Evolutionary conservation across 2,797 vertebrate species (phyloP).

Genomic region (Urophycis tenuis): DNA sequence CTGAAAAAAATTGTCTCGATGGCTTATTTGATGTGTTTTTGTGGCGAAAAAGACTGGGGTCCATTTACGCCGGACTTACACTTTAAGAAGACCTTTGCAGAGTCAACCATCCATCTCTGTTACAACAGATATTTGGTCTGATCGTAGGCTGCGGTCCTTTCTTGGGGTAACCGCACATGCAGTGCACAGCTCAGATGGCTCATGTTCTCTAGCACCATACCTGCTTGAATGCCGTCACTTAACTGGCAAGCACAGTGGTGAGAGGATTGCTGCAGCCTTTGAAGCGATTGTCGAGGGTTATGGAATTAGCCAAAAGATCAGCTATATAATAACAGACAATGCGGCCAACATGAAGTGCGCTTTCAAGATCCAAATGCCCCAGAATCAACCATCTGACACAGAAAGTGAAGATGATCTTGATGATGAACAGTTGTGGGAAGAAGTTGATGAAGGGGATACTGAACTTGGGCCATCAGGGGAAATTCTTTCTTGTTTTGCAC

Average conservation of each 20-base stretch:
- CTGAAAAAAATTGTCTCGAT: too few species aligned
- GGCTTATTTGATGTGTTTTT: too few species aligned
- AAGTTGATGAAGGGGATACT: conserved; percentile 11
- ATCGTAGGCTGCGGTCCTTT: too few species aligned
- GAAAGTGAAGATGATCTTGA: conserved; percentile 13
- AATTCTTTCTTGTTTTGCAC: conserved; percentile 29
- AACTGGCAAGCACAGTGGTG: conserved; percentile 15
- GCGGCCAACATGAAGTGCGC: conserved; percentile 31
- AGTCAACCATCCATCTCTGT: too few species aligned
- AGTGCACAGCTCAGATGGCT: conserved; percentile 4
- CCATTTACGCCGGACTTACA: too few species aligned
- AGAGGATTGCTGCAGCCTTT: conserved; percentile 21
- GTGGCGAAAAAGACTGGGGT: too few species aligned
- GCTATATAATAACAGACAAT: conserved; percentile 31
- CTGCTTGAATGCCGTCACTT: conserved; percentile 23
- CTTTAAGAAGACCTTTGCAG: too few species aligned
- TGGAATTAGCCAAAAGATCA: conserved; percentile 18
- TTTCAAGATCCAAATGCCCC: conserved; percentile 32
- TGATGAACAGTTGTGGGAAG: conserved; percentile 22
- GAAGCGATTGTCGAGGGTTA: conserved; percentile 23
- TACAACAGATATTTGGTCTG: too few species aligned
- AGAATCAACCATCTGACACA: conserved; percentile 7
- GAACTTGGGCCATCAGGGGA: too few species aligned
- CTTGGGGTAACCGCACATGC: conserved; percentile 20
- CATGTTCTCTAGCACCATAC: conserved; percentile 7